phyloP scores from a whole-genome alignment of 2,888 invertebrate species.

The Tuberolachnus salignus region DNA sequence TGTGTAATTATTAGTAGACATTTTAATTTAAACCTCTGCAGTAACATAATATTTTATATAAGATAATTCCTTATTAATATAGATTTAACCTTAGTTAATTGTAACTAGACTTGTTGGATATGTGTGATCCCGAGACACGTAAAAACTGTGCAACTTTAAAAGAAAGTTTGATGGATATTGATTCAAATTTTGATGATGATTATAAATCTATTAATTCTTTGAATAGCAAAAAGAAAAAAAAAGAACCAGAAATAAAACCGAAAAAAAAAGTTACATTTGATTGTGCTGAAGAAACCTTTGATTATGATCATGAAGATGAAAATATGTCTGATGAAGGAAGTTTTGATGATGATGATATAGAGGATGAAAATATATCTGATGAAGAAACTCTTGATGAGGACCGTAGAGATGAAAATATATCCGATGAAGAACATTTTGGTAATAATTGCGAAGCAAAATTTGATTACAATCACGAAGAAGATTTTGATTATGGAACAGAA shows the following conservation, averaged over 20 bases:
- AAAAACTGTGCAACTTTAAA: slow-evolving; percentile 70
- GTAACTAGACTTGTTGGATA: slow-evolving; percentile 67
- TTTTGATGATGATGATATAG: slow-evolving; percentile 53
- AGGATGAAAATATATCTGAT: slow-evolving; percentile 43
- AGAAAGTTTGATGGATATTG: slow-evolving; percentile 66
- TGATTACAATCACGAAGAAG: slow-evolving; percentile 57
- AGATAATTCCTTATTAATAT: too few species aligned
- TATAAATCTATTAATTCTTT: slow-evolving; percentile 70
- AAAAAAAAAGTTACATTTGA: slow-evolving; percentile 48
- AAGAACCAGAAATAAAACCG: slow-evolving; percentile 53
- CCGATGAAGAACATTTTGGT: slow-evolving; percentile 56
- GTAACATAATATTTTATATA: too few species aligned
- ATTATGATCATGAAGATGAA: slow-evolving; percentile 60
- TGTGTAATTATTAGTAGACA: too few species aligned
- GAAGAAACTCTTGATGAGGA: slow-evolving; percentile 60
- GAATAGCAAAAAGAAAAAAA: slow-evolving; percentile 56
- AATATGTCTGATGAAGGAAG: slow-evolving; percentile 56
- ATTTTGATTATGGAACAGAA: slow-evolving; percentile 59
- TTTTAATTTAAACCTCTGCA: too few species aligned
- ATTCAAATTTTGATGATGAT: slow-evolving; percentile 66
- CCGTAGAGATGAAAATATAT: slow-evolving; percentile 58
- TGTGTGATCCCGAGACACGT: slow-evolving; percentile 73
- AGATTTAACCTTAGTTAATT: slow-evolving; percentile 50
- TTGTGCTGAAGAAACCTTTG: slow-evolving; percentile 57
- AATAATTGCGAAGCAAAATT: slow-evolving; percentile 58